A percentile compares a stretch with the other conserved stretches of the same genome.
Conservation (phyloP, 2,888 invertebrate species). For the Melanargia galathea region DNA sequence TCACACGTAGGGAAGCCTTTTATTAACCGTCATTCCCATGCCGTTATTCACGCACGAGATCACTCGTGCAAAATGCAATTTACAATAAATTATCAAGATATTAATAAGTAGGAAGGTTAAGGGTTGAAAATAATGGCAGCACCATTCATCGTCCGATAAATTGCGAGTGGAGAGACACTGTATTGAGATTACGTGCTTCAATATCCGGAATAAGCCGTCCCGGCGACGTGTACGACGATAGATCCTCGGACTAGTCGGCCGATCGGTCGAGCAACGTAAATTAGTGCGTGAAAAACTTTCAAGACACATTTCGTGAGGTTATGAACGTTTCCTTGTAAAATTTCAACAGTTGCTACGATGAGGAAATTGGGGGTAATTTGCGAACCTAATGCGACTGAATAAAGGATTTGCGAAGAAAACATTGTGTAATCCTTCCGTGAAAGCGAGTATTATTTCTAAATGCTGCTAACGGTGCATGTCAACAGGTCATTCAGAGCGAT, state of each 20-base stretch:
- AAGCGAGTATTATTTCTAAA: constrained; percentile 16
- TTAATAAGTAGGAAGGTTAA: constrained; percentile 80
- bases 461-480: constrained; percentile 19
- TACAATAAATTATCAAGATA: constrained; percentile 82
- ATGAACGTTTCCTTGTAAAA: constrained; percentile 49
- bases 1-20: constrained; percentile 38
- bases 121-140: constrained; percentile 76
- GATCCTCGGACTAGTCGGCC: constrained; percentile 40
- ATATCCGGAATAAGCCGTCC: constrained; percentile 74
- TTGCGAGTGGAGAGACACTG: constrained; percentile 77
- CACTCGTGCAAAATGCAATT: constrained; percentile 77
- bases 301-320: constrained; percentile 49
- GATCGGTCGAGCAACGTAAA: constrained; percentile 44
- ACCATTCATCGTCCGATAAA: constrained; percentile 80
- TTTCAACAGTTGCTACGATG: constrained; percentile 47
- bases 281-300: constrained; percentile 55
- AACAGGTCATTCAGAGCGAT: constrained; percentile 20
- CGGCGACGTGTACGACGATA: constrained; percentile 43
- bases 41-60: constrained; percentile 65
- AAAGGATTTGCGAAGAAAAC: constrained; percentile 41
- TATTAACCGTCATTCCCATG: constrained; percentile 40
- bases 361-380: constrained; percentile 53
- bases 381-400: constrained; percentile 45
- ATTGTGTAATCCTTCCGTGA: constrained; percentile 37
- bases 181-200: constrained; percentile 81